Evolutionary conservation across 2,888 invertebrate genomes (phyloP), one percentile per base, ranked within the genome.

Genomic region (Oscheius myriophilus): DNA sequence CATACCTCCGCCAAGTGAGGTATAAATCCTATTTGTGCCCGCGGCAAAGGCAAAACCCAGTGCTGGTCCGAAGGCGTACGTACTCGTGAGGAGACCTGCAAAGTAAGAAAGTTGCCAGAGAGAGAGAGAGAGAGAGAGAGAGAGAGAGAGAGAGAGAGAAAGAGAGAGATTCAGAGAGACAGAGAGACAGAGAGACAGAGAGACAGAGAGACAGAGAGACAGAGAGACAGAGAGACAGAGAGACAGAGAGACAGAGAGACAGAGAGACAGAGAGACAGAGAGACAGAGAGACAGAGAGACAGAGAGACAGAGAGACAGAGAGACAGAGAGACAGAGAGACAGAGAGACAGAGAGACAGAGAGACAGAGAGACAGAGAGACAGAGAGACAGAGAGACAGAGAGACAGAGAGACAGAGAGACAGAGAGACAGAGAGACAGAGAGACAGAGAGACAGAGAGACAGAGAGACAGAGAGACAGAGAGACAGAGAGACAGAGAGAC

Each of bases 31-130:
- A 61, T 72, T 82, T 25, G 79, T 72, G 23, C 70, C 67, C 0
- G 82, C 79, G 18, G 82, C 76, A 0, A 83, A 69, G 9, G 76
- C 75, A 55, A 82, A 83, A 3, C 83, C 83, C 9, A 83, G 70
- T 1, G 82, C 82, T 11, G 82, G 82, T 14, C 82, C 82, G 49
- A 83, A 83, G 7, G 82, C 82, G 67, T 82, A 83, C 78, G 81
- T 83, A 9, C 78, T 78, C 9, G 82, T 83, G 2, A 83, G 73
- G n/a, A 83, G 72, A 23, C 82, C 81, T 81, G 59, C 43, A 73
- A 49, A 42, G 16, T 53, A 43, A 43, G 45, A 43, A 43, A 43
- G 16, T 12, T 12, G 12, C 45, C 45, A 66, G 53, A 54, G 67
- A 67, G 64, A 71, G 59, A 53, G 62, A 58, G 63, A 51, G 57